phyloP scores from a whole-genome alignment of 1,140 invertebrate genomes.

The Pseudachorutes palmiensis region DNA sequence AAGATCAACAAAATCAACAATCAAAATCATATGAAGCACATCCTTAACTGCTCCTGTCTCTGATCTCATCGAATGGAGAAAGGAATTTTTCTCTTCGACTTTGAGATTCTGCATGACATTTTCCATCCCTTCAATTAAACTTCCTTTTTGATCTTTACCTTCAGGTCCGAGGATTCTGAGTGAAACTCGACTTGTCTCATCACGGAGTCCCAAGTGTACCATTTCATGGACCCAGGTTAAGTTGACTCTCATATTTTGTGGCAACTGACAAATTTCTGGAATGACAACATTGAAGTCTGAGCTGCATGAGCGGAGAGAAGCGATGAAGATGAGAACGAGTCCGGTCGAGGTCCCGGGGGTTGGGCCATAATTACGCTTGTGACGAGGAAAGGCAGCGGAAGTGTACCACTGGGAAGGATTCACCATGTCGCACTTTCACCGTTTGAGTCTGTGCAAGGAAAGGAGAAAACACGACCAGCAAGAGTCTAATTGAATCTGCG shows the following conservation, averaged over 20 bases:
- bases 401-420: not conserved
- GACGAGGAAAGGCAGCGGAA: not conserved
- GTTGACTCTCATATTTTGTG: conserved; percentile 17
- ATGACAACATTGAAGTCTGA: conserved; percentile 37
- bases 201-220: conserved; percentile 32
- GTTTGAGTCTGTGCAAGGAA: not conserved
- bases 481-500: not conserved
- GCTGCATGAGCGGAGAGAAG: conserved; percentile 18
- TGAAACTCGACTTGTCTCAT: conserved; percentile 23
- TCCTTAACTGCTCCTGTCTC: no score
- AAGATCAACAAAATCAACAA: not conserved
- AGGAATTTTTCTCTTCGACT: not conserved
- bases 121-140: not conserved
- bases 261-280: conserved; percentile 33
- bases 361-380: not conserved
- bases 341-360: not conserved
- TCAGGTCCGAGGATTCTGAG: conserved; percentile 34
- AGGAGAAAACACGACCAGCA: not conserved
- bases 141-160: conserved; percentile 16
- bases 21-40: not conserved
- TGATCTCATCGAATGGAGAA: not conserved
- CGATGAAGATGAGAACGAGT: conserved; percentile 12
- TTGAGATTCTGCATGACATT: not conserved
- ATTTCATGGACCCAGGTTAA: conserved; percentile 33
- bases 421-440: not conserved